Base-by-base conservation (phyloP, 2,888 invertebrate species). In the Mesopsocus fuscifrons region DNA sequence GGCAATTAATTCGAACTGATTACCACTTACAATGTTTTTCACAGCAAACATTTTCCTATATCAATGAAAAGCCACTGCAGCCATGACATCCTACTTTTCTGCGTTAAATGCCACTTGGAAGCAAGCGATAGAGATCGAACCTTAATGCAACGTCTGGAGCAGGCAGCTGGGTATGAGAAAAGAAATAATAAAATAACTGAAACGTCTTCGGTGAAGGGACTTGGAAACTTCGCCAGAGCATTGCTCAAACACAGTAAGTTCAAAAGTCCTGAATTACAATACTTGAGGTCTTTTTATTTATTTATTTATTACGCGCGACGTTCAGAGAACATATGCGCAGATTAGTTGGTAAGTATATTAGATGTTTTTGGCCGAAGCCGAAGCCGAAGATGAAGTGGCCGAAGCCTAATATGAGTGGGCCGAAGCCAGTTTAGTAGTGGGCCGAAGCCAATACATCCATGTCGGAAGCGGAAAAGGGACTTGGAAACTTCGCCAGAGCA, bases 1-100 rank as follows among this genome's bases (percentile, higher is more conserved):
- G 65, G 76, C 75, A 49, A 55, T 57, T 52, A 42, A 11, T 9
- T 26, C 11, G 26, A 9, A 11, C 8, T 26, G 6, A 26, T 26
- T 6, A 26, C n/a, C n/a, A n/a, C n/a, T 26, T 26, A 26, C 11
- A 9, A 26, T 26, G 8, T 26, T 26, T 11, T 26, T 26, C 26
- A 26, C 26, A 26, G 6, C 6, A 9, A 26, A 26, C 26, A 26
- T 26, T 26, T 26, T 26, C 11, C 8, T 26, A 26, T n/a, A n/a
- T n/a, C n/a, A n/a, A n/a, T n/a, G 17, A 38, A 38, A 20, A 17
- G 21, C 18, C 38, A 38, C 21, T 13, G 20, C 5, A 38, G 38
- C 20, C 38, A 38, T 38, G 38, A 38, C 21, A 20, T 38, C 6
- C 20, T 38, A 6, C 5, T 38, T 5, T 13, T 21, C 4, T 38